These are phyloP conservation scores for Tychaedon coryphoeus DNA, from an alignment of 2,113 vertebrate genomes.

Conservation along the genomic window DNA sequence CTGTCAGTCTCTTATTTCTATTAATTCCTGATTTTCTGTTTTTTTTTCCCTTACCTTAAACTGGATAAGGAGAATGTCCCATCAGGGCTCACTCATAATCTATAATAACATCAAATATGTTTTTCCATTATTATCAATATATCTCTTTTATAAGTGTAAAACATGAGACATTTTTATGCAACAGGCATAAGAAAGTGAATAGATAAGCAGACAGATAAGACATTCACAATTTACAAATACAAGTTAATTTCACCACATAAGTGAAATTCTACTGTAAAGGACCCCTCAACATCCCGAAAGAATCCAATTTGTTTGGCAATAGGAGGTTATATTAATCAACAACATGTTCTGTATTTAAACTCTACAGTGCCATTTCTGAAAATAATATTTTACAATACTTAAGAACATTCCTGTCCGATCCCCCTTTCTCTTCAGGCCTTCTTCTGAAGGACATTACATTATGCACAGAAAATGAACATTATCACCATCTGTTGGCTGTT, in stretches of 20 bases:
- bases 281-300: not conserved
- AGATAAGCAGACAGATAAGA: not conserved
- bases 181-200: not conserved
- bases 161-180: not conserved
- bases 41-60: not conserved
- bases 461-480: not conserved
- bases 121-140: not conserved
- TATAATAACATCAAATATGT: not conserved
- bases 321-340: not conserved
- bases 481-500: conserved; percentile 57
- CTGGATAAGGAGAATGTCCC: not conserved
- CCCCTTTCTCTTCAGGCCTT: conserved; percentile 22
- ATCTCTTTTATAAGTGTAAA: not conserved
- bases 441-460: not conserved
- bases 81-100: not conserved
- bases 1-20: not conserved
- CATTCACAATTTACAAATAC: not conserved
- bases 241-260: not conserved
- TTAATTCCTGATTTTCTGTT: not conserved
- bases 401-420: not conserved
- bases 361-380: not conserved
- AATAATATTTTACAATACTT: not conserved
- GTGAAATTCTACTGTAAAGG: not conserved
- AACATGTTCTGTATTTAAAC: not conserved
- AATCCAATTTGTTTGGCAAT: not conserved